Evolutionary conservation across 2,113 vertebrate genomes (phyloP).

Genomic region (Coturnix japonica): DNA sequence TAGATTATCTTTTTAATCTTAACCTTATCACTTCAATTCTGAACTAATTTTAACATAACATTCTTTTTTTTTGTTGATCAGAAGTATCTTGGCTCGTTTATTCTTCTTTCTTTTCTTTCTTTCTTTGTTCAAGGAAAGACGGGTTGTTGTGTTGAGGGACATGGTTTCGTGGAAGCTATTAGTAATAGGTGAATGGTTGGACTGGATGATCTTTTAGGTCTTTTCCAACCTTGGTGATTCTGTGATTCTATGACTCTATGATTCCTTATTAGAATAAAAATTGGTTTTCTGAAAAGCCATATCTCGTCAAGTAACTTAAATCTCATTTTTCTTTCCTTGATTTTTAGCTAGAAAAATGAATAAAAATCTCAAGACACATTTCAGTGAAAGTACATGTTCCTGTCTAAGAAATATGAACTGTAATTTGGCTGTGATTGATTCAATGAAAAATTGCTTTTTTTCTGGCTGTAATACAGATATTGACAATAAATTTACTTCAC

Average conservation of each 20-base stretch:
- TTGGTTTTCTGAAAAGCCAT: neutral
- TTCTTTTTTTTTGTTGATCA: neutral
- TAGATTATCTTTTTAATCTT: neutral
- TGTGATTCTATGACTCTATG: too few relatives aligned
- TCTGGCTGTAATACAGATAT: neutral
- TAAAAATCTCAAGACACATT: neutral
- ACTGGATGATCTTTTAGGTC: too few relatives aligned
- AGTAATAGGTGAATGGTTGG: too few relatives aligned
- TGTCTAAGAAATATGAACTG: neutral
- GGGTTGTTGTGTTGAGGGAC: too few relatives aligned
- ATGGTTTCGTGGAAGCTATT: too few relatives aligned
- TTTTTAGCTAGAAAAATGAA: constrained; percentile 25
- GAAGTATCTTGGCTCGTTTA: neutral
- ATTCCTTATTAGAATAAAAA: neutral
- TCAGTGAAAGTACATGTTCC: neutral
- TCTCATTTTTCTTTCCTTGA: neutral
- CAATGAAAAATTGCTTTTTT: constrained; percentile 10
- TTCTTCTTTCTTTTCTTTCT: too few relatives aligned
- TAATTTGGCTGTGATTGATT: neutral
- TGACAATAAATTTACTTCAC: constrained; percentile 7
- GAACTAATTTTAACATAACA: neutral
- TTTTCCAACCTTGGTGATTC: too few relatives aligned
- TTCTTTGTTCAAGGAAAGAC: too few relatives aligned
- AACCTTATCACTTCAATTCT: neutral
- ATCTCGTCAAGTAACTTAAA: neutral